phyloP scores from a whole-genome alignment of 2,797 vertebrate species.

The Sphaeramia orbicularis region DNA sequence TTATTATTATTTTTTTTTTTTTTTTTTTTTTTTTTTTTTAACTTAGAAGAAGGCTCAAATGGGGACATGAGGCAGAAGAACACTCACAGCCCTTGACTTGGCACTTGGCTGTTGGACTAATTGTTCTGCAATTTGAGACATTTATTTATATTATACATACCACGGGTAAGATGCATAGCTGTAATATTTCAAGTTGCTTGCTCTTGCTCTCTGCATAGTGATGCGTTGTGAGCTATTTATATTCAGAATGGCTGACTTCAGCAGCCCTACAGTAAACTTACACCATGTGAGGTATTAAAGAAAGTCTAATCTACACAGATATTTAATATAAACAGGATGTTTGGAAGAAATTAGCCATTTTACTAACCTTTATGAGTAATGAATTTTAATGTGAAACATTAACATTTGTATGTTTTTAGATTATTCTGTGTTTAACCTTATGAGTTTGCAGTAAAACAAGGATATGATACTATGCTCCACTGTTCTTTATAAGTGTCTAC shows the following conservation, averaged over 20 bases:
- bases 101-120: constrained; percentile 48
- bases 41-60: constrained; percentile 16
- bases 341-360: constrained; percentile 33
- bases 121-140: constrained; percentile 39
- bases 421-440: constrained; percentile 43
- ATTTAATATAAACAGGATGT: neutral
- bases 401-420: constrained; percentile 48
- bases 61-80: constrained; percentile 3
- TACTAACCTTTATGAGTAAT: constrained; percentile 12
- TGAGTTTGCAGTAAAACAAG: constrained; percentile 39
- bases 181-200: constrained; percentile 46
- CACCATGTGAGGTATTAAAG: neutral
- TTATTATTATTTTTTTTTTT: too few species aligned
- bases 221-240: constrained; percentile 38
- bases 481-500: constrained; percentile 20
- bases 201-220: constrained; percentile 23
- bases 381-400: constrained; percentile 50
- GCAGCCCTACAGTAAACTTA: constrained; percentile 8
- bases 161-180: constrained; percentile 36
- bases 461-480: constrained; percentile 15
- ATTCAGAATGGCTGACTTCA: constrained; percentile 32
- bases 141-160: constrained; percentile 47
- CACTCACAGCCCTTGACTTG: constrained; percentile 49
- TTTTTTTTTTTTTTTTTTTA: too few species aligned
- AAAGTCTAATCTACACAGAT: constrained; percentile 15